Evolutionary conservation across 2,113 vertebrate genomes (phyloP), one percentile per base, ranked within the genome.

Genomic region (Labeo catla): DNA sequence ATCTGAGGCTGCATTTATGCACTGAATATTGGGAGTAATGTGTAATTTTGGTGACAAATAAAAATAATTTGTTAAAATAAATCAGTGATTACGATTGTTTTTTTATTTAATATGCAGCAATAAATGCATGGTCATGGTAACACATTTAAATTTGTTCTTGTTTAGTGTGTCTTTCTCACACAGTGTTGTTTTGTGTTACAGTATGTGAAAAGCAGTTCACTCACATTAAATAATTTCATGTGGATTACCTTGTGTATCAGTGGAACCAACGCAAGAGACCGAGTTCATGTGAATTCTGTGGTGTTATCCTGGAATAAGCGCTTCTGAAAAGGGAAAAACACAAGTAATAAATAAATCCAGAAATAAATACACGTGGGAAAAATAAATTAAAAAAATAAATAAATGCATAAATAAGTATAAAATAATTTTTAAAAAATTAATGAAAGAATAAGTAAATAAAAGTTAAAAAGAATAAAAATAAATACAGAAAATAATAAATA

Each of bases 31-130:
- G 50, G 49, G 15, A 59, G 19, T n/a, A 39, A 39, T 39, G 10
- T 78, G 52, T 39, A 59, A 21, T 78, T 78, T 78, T 78, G 16
- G 10, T 36, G 36, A 59, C 9, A n/a, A n/a, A 54, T n/a, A 78
- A 78, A 39, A 78, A 50, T 6, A 78, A 45, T 2, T 2, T 45
- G 34, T 36, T 9, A 15, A 36, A 6, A 28, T 21, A 72, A 76
- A 50, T 21, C 19, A 21, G 57, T 21, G 19, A 59, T 57, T 57
- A 7, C 4, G n/a, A 8, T 15, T 77, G 2, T 34, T 52, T 10
- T 9, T 21, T 39, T 21, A 59, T 34, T 77, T 34, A 10, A 76
- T 54, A 54, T 10, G 0, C 13, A 54, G 8, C 7, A 1, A 4
- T 36, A 39, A 13, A 36, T 15, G 66, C 57, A 59, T 59, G 21